Evolutionary conservation across 2,113 vertebrate species (phyloP).

Genomic region (Gavialis gangeticus): DNA sequence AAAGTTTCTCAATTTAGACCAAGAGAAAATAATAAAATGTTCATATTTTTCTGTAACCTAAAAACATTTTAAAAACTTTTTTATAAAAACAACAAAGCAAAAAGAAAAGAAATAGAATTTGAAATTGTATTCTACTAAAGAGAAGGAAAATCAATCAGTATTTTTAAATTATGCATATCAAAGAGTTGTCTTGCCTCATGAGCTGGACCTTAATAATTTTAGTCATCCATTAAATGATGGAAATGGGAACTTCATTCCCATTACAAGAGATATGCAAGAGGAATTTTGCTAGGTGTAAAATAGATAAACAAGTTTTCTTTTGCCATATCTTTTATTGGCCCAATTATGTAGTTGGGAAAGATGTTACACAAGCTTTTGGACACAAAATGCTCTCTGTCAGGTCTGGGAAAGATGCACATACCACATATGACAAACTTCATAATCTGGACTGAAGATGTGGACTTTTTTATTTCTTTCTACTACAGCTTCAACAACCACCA

Average conservation of each 20-base stretch:
- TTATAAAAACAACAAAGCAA: neutral
- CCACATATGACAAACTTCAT: too few relatives aligned
- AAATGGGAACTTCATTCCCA: neutral
- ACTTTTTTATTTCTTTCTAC: too few relatives aligned
- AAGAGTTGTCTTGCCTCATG: neutral
- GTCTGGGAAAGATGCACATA: too few relatives aligned
- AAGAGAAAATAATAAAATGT: neutral
- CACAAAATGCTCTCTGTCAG: too few relatives aligned
- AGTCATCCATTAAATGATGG: neutral
- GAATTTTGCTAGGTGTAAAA: neutral
- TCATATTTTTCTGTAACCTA: neutral
- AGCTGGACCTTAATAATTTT: neutral
- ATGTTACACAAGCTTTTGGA: too few relatives aligned
- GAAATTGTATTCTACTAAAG: neutral
- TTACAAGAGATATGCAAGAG: neutral
- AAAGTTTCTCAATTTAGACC: neutral
- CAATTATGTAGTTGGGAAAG: too few relatives aligned
- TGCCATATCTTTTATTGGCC: too few relatives aligned
- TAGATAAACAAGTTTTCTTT: too few relatives aligned
- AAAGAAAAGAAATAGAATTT: neutral
- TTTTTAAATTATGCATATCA: neutral
- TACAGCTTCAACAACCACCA: neutral
- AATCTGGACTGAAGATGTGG: too few relatives aligned
- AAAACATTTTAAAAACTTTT: neutral
- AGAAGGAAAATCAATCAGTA: neutral